Conservation (phyloP, 1,140 invertebrate species). For the Ceratosolen fusciceps region DNA sequence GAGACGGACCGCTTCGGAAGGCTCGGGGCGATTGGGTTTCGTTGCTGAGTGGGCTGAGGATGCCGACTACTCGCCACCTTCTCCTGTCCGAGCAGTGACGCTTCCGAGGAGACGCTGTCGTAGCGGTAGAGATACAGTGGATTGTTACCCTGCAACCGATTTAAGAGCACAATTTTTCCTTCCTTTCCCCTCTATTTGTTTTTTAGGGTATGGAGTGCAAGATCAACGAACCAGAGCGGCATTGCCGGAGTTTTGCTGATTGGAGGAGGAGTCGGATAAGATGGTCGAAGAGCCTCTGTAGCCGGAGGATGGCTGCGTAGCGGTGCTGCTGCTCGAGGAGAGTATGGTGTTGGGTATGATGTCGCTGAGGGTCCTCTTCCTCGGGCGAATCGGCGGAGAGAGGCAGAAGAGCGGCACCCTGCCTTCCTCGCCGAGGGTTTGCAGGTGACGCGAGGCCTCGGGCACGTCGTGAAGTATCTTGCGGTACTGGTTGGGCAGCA, state of each 20-base stretch:
- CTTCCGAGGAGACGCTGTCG: slow-evolving; percentile 81
- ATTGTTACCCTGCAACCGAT: slow-evolving; percentile 70
- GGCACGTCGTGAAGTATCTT: slow-evolving; percentile 81
- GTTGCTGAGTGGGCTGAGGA: neutral
- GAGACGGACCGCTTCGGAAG: slow-evolving; percentile 78
- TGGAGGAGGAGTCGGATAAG: slow-evolving; percentile 82
- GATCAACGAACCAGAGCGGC: slow-evolving; percentile 17
- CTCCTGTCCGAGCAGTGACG: slow-evolving; percentile 74
- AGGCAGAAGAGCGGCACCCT: slow-evolving; percentile 79
- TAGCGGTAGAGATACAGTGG: slow-evolving; percentile 87
- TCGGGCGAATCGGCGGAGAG: slow-evolving; percentile 74
- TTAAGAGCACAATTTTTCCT: too few species aligned
- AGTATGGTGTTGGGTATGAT: slow-evolving; percentile 68
- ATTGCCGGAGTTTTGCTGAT: slow-evolving; percentile 67
- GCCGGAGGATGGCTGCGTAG: slow-evolving; percentile 85
- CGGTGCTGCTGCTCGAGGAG: slow-evolving; percentile 78
- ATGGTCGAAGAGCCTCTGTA: slow-evolving; percentile 89
- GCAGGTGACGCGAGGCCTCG: slow-evolving; percentile 78
- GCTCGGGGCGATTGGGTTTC: slow-evolving; percentile 63
- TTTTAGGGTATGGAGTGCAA: too few species aligned
- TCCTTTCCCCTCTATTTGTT: too few species aligned
- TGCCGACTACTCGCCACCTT: slow-evolving; percentile 54
- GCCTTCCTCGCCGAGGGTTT: slow-evolving; percentile 70
- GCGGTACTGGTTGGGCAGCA: slow-evolving; percentile 85
- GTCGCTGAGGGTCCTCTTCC: slow-evolving; percentile 67